Evolutionary conservation across 2,113 vertebrate genomes (phyloP).

Genomic region (Protomyctophum bolini): DNA sequence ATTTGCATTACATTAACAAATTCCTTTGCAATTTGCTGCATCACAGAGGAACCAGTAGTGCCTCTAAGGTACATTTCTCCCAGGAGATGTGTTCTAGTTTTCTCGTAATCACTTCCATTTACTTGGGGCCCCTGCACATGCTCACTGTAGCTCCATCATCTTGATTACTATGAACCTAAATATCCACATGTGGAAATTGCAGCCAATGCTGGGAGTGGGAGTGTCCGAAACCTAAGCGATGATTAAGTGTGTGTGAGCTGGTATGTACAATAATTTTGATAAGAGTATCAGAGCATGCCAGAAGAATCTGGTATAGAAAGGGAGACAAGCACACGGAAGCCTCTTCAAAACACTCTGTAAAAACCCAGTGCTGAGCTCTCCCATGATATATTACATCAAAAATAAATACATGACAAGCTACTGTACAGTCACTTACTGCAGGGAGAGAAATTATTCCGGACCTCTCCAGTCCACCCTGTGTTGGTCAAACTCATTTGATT

Average conservation of each 20-base stretch:
- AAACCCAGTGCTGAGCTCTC: background rate
- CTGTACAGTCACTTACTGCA: no score
- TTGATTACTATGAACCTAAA: conserved; percentile 1
- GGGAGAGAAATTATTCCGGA: no score
- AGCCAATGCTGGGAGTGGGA: conserved; percentile 16
- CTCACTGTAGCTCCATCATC: conserved; percentile 9
- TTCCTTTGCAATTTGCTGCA: conserved; percentile 16
- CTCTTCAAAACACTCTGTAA: no score
- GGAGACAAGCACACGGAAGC: no score
- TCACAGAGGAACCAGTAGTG: background rate
- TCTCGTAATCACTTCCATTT: conserved; percentile 44
- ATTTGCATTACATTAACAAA: conserved; percentile 42
- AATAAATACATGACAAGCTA: no score
- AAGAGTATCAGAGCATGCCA: conserved; percentile 27
- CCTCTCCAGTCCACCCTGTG: no score
- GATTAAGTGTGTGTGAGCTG: conserved; percentile 34
- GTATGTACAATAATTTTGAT: conserved; percentile 10
- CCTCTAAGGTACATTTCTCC: conserved; percentile 6
- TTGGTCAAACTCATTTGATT: conserved; percentile 20
- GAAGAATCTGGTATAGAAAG: conserved; percentile 7
- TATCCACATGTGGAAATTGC: conserved; percentile 13
- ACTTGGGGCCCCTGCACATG: conserved; percentile 10
- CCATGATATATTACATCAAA: background rate
- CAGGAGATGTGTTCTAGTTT: conserved; percentile 44
- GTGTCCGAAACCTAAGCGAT: conserved; percentile 3